phyloP scores from a whole-genome alignment of 2,888 invertebrate species.

The Alitta virens region DNA sequence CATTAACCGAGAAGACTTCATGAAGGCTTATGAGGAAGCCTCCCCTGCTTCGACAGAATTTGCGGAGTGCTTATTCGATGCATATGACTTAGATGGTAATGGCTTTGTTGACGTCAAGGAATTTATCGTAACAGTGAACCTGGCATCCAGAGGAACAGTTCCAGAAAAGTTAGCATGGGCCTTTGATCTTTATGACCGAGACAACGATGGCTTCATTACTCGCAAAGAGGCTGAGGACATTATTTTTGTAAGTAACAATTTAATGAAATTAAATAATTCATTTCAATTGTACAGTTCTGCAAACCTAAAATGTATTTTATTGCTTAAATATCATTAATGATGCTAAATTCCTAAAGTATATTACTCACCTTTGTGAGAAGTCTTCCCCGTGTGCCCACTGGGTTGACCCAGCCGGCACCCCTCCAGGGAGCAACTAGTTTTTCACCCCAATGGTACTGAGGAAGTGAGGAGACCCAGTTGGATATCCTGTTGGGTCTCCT shows the following conservation, averaged over 20 bases:
- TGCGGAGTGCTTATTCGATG: background rate
- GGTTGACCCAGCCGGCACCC: no score
- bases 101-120: background rate
- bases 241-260: background rate
- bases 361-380: no score
- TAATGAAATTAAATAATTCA: no score
- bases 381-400: no score
- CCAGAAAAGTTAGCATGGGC: background rate
- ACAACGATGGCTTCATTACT: background rate
- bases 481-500: no score
- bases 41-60: background rate
- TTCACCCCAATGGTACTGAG: no score
- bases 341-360: no score
- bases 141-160: background rate
- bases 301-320: no score
- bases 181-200: background rate
- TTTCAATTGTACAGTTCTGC: no score
- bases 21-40: background rate
- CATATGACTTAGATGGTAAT: background rate
- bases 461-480: no score
- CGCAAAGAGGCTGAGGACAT: background rate
- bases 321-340: no score
- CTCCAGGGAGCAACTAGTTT: no score
- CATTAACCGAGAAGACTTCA: background rate
- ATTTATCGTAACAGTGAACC: background rate